phyloP scores from a whole-genome alignment of 2,888 invertebrate genomes.

The Apocheima hispidaria region DNA sequence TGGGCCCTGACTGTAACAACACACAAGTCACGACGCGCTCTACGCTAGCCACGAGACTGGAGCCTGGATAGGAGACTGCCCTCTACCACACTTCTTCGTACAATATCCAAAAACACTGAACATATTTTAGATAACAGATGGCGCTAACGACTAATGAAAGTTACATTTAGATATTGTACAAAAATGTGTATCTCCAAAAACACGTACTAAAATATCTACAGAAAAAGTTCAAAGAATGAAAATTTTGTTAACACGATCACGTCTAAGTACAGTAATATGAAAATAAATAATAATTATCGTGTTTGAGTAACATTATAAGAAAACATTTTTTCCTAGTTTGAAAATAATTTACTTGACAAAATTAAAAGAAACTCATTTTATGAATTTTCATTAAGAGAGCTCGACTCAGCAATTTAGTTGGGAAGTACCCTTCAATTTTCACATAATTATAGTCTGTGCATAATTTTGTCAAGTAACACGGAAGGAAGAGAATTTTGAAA shows the following conservation, averaged over 20 bases:
- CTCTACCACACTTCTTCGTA: constrained; percentile 64
- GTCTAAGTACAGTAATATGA: constrained; percentile 71
- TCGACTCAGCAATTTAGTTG: too few species aligned
- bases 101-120: constrained; percentile 56
- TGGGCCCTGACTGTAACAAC: constrained; percentile 89
- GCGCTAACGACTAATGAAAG: neutral
- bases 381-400: neutral
- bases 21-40: constrained; percentile 83
- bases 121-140: constrained; percentile 14
- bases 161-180: constrained; percentile 58
- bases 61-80: constrained; percentile 65
- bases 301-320: constrained; percentile 43
- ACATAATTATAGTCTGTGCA: neutral
- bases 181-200: constrained; percentile 59
- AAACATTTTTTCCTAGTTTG: constrained; percentile 48
- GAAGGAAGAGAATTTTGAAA: constrained; percentile 71
- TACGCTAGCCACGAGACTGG: constrained; percentile 78
- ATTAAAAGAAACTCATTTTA: constrained; percentile 41
- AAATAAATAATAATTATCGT: constrained; percentile 47
- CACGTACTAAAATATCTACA: constrained; percentile 78
- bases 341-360: constrained; percentile 56
- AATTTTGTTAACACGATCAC: constrained; percentile 80
- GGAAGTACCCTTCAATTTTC: too few species aligned
- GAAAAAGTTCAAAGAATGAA: constrained; percentile 68
- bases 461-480: constrained; percentile 57